These are phyloP conservation scores for Phyllostomus discolor DNA, from an alignment of 2,113 vertebrate species.

Conservation along the genomic window DNA sequence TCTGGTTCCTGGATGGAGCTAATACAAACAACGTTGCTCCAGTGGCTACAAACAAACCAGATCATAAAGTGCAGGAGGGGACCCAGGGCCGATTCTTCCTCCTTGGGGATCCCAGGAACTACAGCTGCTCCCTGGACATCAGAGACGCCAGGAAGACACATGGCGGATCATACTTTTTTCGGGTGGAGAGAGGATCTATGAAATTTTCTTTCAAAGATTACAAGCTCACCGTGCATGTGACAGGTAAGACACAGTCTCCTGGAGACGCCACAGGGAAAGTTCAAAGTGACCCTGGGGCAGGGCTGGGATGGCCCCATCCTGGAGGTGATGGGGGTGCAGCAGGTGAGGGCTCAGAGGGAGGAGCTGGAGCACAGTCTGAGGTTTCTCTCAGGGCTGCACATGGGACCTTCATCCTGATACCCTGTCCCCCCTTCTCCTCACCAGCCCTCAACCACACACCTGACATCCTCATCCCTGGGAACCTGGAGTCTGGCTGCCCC, in stretches of 20 bases:
- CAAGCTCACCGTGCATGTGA: background rate
- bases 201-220: fast-evolving
- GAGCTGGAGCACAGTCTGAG: too few species aligned
- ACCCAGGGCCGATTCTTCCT: background rate
- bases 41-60: background rate
- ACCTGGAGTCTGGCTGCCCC: background rate
- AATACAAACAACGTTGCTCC: fast-evolving
- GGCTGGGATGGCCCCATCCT: too few species aligned
- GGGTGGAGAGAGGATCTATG: fast-evolving
- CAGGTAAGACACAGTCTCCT: background rate
- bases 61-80: fast-evolving
- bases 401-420: background rate
- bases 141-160: background rate
- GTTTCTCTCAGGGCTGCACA: fast-evolving
- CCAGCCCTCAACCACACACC: background rate
- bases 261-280: too few species aligned
- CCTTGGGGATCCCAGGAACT: fast-evolving
- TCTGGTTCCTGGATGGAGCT: fast-evolving
- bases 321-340: fast-evolving
- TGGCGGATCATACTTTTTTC: fast-evolving
- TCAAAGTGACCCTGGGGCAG: fast-evolving
- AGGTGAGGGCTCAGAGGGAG: background rate
- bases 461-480: background rate
- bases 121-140: slow-evolving; percentile 38
- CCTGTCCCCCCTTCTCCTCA: background rate